Conservation (phyloP, 2,797 vertebrate genomes). For the Pyrocephalus nanus region DNA sequence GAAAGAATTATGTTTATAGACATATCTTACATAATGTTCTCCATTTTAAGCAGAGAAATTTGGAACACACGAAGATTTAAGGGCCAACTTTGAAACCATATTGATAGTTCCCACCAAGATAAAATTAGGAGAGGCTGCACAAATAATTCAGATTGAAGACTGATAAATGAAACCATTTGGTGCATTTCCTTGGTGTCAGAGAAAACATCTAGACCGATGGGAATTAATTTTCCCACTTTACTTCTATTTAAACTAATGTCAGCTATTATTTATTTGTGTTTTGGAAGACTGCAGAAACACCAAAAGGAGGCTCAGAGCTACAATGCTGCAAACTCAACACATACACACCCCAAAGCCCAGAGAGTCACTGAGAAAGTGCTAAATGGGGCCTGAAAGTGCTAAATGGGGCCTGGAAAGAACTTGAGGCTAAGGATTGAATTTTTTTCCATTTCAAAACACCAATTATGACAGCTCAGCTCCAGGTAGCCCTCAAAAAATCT, state of each 20-base stretch:
- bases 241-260: background rate
- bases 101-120: background rate
- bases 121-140: background rate
- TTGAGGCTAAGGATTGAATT: accelerated
- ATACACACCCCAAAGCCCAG: background rate
- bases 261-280: background rate
- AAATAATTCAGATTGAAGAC: background rate
- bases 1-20: background rate
- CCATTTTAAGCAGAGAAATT: background rate
- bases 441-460: background rate
- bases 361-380: background rate
- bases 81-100: background rate
- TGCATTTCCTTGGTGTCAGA: background rate
- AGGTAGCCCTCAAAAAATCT: background rate
- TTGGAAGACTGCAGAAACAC: background rate
- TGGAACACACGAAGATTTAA: background rate
- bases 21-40: background rate
- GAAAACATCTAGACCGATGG: background rate
- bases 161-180: background rate
- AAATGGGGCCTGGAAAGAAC: background rate
- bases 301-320: background rate
- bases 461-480: background rate
- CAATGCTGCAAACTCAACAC: background rate
- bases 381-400: background rate
- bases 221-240: background rate